Base-by-base conservation (phyloP, 2,888 invertebrate species). In the Orthosia incerta region DNA sequence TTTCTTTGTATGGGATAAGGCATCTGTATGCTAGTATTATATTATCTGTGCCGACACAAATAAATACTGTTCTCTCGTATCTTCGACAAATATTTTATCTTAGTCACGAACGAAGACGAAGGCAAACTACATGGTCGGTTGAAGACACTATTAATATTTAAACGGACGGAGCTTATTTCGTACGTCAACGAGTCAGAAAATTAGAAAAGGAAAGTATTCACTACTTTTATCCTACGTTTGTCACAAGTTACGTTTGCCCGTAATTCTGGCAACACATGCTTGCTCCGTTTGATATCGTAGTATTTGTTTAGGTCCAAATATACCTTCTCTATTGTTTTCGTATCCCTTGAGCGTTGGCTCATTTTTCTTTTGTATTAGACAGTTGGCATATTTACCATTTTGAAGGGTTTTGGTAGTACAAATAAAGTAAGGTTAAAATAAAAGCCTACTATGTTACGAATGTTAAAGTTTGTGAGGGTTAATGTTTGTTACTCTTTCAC, bases 171-270 rank as follows among this genome's bases (percentile, higher is more conserved):
- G 82, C 89, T 88, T 89, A 91, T 92, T 92, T 91, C 89, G 89
- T 89, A 89, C 88, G 85, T 90, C 92, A 90, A 75, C 86, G 92
- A 84, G 71, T 89, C 90, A 90, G 91, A 91, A 92, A 92, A 92
- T 92, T 88, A 89, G 56, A 89, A 84, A 85, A 83, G 71, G 73
- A 74, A 75, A 73, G 70, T 56, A 60, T 74, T 79, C 65, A 63
- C 67, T 82, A 76, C 73, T 74, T 56, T 57, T 65, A 63, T 57
- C 20, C 39, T 39, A 77, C 79, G 59, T 81, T 85, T 72, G 61
- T 61, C 46, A 59, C 45, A 61, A 80, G 63, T 74, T 46, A 83
- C 64, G 26, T 18, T 59, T 16, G 11, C 23, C 26, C 26, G 55
- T 80, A 80, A 70, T 68, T 74, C 75, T 39, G 61, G 80, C 26